Evolutionary conservation across 2,888 invertebrate species (phyloP).

Genomic region (Macrophya alboannulata): DNA sequence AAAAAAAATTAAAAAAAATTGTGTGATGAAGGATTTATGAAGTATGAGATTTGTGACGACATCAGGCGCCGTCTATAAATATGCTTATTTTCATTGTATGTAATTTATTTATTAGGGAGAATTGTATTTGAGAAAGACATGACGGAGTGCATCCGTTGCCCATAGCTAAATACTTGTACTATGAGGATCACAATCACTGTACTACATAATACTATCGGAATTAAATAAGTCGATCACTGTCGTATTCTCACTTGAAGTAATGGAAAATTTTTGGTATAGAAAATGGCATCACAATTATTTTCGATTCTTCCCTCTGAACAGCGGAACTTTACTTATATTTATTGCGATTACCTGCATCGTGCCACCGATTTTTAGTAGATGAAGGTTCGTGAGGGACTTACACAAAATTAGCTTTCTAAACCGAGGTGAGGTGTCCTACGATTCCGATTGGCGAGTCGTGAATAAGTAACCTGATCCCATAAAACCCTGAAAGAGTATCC

Average conservation of each 20-base stretch:
- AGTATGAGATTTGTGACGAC: neutral
- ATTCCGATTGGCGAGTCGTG: slow-evolving; percentile 12
- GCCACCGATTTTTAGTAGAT: neutral
- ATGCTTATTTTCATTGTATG: neutral
- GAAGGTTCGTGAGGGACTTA: slow-evolving; percentile 1
- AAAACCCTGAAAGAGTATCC: slow-evolving; percentile 10
- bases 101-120: neutral
- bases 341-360: neutral
- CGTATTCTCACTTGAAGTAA: neutral
- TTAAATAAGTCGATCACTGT: neutral
- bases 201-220: too few species aligned
- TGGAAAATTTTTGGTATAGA: neutral
- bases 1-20: neutral
- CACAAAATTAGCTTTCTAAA: neutral
- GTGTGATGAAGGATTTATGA: neutral
- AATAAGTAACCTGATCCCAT: neutral
- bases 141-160: neutral
- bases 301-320: neutral
- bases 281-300: neutral
- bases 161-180: neutral
- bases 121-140: neutral
- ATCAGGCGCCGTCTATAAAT: neutral
- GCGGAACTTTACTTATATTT: neutral
- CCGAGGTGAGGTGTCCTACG: neutral
- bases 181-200: neutral